Evolutionary conservation across 2,797 vertebrate genomes (phyloP).

Genomic region (Halcyon chelicuti): DNA sequence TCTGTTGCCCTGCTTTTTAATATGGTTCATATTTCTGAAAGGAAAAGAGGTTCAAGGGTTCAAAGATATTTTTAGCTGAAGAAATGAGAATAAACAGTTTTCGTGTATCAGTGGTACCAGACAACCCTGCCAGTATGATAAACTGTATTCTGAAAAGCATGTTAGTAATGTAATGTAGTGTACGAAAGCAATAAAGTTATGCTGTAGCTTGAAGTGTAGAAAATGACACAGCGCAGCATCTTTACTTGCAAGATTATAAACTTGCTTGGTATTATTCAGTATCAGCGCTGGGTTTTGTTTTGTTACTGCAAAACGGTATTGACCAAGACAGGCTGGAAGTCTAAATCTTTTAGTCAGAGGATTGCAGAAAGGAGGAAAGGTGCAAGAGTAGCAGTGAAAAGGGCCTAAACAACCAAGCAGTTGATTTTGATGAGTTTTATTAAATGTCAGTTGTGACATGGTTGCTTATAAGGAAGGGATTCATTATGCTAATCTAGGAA

Average conservation of each 20-base stretch:
- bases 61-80: neutral
- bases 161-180: neutral
- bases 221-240: neutral
- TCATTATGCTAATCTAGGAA: neutral
- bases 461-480: neutral
- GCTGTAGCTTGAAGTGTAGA: neutral
- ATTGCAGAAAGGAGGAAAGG: neutral
- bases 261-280: neutral
- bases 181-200: neutral
- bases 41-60: neutral
- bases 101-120: neutral
- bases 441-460: neutral
- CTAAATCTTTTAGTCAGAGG: neutral
- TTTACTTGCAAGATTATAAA: neutral
- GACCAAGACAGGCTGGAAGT: neutral
- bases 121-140: neutral
- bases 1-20: neutral
- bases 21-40: neutral
- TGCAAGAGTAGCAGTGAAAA: neutral
- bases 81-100: neutral
- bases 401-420: fast-evolving
- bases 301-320: neutral
- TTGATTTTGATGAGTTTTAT: neutral
- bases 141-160: neutral
- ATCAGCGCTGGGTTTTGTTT: neutral